Conservation (phyloP, 2,113 vertebrate species). For the Miniopterus natalensis region DNA sequence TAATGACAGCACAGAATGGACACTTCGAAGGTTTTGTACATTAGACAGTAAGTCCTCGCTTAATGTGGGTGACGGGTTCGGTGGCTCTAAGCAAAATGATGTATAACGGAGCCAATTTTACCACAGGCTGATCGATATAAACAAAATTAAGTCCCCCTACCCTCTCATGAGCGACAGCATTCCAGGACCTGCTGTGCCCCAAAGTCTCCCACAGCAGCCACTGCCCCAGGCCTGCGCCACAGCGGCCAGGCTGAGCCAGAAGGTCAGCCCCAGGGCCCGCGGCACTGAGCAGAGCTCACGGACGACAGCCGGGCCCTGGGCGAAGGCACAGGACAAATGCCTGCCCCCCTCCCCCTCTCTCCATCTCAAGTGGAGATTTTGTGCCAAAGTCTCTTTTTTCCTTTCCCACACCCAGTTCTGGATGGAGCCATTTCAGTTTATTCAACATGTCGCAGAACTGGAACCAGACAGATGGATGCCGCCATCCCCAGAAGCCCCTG, state of each 20-base stretch:
- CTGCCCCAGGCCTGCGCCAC: background rate
- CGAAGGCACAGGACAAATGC: background rate
- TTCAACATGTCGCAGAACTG: background rate
- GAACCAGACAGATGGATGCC: background rate
- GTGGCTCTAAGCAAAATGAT: background rate
- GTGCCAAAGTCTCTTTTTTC: background rate
- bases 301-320: rapidly evolving
- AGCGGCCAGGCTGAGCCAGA: background rate
- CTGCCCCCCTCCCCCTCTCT: background rate
- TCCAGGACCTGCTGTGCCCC: background rate
- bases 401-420: background rate
- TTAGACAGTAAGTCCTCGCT: background rate
- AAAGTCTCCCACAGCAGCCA: background rate
- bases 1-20: background rate
- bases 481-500: background rate
- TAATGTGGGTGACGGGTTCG: background rate
- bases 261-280: background rate
- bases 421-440: background rate
- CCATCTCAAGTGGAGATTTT: background rate
- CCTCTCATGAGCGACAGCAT: background rate
- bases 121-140: background rate
- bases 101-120: background rate
- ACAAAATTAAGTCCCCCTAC: background rate
- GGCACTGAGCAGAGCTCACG: background rate
- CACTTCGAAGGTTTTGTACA: background rate